Base-by-base conservation (phyloP, 2,113 vertebrate genomes). In the Aegypius monachus region DNA sequence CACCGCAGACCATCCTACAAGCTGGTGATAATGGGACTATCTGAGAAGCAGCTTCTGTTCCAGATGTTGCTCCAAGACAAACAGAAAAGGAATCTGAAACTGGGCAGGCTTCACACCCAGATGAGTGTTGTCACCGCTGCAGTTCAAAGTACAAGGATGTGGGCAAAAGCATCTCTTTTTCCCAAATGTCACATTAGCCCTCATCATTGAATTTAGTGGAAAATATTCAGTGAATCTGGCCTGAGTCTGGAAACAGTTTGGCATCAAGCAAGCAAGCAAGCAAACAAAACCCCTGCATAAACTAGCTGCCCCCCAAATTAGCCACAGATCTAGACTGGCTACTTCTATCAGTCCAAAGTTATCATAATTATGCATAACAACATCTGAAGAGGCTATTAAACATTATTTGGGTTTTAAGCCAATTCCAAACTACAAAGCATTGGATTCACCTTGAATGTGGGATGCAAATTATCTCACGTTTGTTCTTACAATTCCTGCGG, bases 401-500 rank as follows among this genome's bases (percentile, higher is more conserved):
- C 32, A 58, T 86, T 82, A 82, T 70, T 66, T 93, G 32, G 14
- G 20, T 77, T 91, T 83, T 86, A 90, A 88, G 62, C 6, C 53
- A 62, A 90, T 67, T 90, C 38, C 59, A 77, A 62, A 90, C 53
- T 78, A 94, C 52, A 92, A 90, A 90, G 70, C 50, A 80, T 5
- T 7, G 11, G 27, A 40, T 85, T 86, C 71, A 92, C 88, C 71
- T 90, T 38, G 72, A 88, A 71, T 5, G 4, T 16, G 8, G 74
- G 79, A 88, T 48, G 79, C 36, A 94, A 90, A 92, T 91, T 87
- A 85, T 77, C 66, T 82, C 66, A 38, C 48, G 77, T 70, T 89
- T 95, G 32, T 90, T 93, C 92, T 93, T 70, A 53, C 22, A 96
- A n/a, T 81, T 95, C 42, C 32, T 62, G 90, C 71, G 66, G 75